phyloP scores from a whole-genome alignment of 2,113 vertebrate species.

The Eulemur rufifrons region DNA sequence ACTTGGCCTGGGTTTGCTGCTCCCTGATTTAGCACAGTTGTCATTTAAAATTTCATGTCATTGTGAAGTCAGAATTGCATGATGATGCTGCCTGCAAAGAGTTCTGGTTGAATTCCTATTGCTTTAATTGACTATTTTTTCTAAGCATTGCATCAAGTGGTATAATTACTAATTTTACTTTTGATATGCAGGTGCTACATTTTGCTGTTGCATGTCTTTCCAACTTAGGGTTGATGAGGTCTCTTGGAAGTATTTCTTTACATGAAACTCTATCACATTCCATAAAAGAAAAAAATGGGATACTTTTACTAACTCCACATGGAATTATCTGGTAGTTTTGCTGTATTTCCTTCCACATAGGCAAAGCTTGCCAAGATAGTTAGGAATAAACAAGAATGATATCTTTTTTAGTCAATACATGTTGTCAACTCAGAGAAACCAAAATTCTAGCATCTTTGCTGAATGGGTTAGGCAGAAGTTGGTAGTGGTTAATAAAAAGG shows the following conservation, averaged over 20 bases:
- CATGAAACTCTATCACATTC: not conserved
- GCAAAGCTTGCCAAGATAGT: conserved; percentile 37
- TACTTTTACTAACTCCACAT: conserved; percentile 8
- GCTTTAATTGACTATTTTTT: conserved; percentile 50
- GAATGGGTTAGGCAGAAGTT: not conserved
- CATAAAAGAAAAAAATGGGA: conserved; percentile 3
- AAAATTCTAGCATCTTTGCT: conserved; percentile 46
- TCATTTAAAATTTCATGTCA: conserved; percentile 72
- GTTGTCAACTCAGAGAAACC: not conserved
- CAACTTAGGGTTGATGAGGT: conserved; percentile 37
- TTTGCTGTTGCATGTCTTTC: conserved; percentile 45
- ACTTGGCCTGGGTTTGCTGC: conserved; percentile 53
- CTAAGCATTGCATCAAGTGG: conserved; percentile 42
- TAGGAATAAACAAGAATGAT: conserved; percentile 31
- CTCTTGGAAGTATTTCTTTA: conserved; percentile 45
- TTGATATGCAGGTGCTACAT: conserved; percentile 40
- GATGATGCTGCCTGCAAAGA: not conserved
- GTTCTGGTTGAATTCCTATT: not conserved
- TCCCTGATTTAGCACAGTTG: conserved; percentile 66
- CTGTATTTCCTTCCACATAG: conserved; percentile 15
- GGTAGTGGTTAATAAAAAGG: not conserved
- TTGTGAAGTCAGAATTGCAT: conserved; percentile 64
- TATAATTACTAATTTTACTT: conserved; percentile 54
- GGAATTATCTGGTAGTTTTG: conserved; percentile 23
- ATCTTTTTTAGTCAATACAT: not conserved